Evolutionary conservation across 2,888 invertebrate species (phyloP), one percentile per base, ranked within the genome.

Genomic region (Plutella xylostella): DNA sequence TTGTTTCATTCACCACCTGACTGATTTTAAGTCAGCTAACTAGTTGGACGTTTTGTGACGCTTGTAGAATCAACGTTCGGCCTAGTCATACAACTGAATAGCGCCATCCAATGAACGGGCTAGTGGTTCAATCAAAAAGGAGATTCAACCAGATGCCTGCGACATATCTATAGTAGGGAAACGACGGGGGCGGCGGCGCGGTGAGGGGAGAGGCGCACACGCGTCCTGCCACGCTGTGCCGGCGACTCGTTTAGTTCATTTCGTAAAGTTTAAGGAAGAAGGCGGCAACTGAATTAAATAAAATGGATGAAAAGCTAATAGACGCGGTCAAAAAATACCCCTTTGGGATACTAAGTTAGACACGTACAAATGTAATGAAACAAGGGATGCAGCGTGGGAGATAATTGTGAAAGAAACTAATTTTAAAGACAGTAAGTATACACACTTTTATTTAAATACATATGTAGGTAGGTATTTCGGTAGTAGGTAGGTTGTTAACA

Each of bases 381-480:
- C 25, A 25, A 25, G 25, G 9, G 25, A 25, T 25, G 25, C 25
- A 25, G 25, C 25, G 25, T 25, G 25, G 25, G 25, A 25, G 25
- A 25, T 7, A 25, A 25, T 25, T 25, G 25, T 25, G 25, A 25
- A 25, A 25, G 25, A 25, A 25, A 25, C 25, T 9, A 25, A 25
- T 25, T 25, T 25, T 25, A 25, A 25, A 25, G 25, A 9, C 25
- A 25, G 25, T 25, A 25, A 25, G 25, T 25, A 25, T 25, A 25
- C 25, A 25, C 25, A 25, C 9, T 25, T 25, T 25, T 25, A 25
- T 25, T 25, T 25, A 25, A 25, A 9, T 25, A 25, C 25, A 25
- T 25, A 25, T 25, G 25, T 25, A 25, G 25, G 25, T 25, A 25
- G 25, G n/a, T n/a, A n/a, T 49, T 25, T 25, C 25, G 25, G 25